Base-by-base conservation (phyloP, 2,888 invertebrate genomes). In the Girardia tigrina region DNA sequence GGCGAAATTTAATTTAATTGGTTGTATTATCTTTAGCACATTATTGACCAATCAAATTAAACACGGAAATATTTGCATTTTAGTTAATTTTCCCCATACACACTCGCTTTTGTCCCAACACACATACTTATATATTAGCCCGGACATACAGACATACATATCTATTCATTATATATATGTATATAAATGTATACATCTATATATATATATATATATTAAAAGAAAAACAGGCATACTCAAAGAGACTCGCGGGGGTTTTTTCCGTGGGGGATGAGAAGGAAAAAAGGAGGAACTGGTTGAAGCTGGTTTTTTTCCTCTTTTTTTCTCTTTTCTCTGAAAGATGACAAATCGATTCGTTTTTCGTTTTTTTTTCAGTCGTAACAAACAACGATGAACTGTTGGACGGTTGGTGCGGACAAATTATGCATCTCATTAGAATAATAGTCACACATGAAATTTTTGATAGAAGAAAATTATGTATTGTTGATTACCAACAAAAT, bases 351-450 rank as follows among this genome's bases (percentile, higher is more conserved):
- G 56, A 56, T 56, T 56, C 20, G 56, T n/a, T n/a, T 56, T 56
- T 56, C n/a, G n/a, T n/a, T 56, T 36, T 56, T 56, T 56, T 56
- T 20, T 56, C 23, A 56, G 6, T 56, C n/a, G 56, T 56, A n/a
- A n/a, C 56, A n/a, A 56, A n/a, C 56, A 56, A n/a, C n/a, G 56
- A n/a, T 56, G 56, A n/a, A 56, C 56, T 56, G 56, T 56, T 56
- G 56, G 56, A 23, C 56, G 23, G 56, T 56, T 56, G 23, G 56
- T 56, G 56, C 56, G 56, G 56, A 16, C 56, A 56, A 56, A 20
- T 56, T 56, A 56, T 56, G 4, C 56, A 56, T 6, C 56, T 56
- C 56, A 56, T 56, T 56, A 12, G 56, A 56, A 56, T 56, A 56
- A 56, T 12, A 56, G 8, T 56, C 56, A 56, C 56, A 56, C 56